phyloP scores from a whole-genome alignment of 1,140 invertebrate genomes.

The Megalonaias nervosa region DNA sequence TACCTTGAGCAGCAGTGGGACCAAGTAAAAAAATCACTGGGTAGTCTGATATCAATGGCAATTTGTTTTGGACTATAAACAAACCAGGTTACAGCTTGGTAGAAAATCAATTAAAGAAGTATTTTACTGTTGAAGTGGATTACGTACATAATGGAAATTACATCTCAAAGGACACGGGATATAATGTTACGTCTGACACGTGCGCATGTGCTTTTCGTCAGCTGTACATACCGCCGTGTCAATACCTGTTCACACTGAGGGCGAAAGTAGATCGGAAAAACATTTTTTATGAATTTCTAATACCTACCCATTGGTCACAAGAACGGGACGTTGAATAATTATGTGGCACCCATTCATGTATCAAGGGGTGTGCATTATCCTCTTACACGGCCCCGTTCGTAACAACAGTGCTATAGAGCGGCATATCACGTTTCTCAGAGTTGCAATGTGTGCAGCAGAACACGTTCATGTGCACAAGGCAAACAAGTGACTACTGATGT shows the following conservation, averaged over 20 bases:
- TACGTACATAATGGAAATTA: neutral
- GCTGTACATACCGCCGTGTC: neutral
- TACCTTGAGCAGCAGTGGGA: neutral
- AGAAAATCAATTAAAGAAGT: neutral
- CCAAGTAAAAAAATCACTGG: neutral
- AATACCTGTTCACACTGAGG: neutral
- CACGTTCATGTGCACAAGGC: neutral
- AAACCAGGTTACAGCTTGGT: neutral
- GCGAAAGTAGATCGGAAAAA: neutral
- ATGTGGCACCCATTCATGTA: neutral
- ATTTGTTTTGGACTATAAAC: neutral
- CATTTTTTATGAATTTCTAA: neutral
- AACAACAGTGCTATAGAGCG: neutral
- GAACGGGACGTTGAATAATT: neutral
- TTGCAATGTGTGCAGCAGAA: slow-evolving; percentile 6
- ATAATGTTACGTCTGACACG: too few relatives aligned
- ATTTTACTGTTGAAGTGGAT: too few relatives aligned
- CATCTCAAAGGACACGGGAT: too few relatives aligned
- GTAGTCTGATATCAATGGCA: neutral
- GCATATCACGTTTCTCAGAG: slow-evolving; percentile 1
- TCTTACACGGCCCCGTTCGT: neutral
- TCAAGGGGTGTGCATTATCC: neutral
- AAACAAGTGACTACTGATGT: too few relatives aligned
- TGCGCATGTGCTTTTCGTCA: neutral
- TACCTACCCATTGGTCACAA: neutral